These are phyloP conservation scores for Leucophenga maculata DNA, from an alignment of 2,888 invertebrate species.

Conservation along the genomic window DNA sequence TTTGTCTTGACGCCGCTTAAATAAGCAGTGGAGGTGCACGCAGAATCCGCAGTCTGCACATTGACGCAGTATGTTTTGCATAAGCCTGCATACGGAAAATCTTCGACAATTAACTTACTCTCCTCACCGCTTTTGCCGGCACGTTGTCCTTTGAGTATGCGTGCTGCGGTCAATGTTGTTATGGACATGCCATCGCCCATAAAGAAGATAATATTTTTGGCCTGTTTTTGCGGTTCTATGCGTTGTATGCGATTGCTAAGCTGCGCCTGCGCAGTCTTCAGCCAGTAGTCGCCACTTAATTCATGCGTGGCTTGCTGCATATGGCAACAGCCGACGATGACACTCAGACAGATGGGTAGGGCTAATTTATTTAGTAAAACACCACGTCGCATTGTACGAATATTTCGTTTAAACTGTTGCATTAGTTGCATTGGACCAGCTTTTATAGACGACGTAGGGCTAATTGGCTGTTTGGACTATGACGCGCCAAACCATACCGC, in stretches of 20 bases:
- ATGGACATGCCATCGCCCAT: slow-evolving; percentile 81
- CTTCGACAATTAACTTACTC: slow-evolving; percentile 76
- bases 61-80: slow-evolving; percentile 72
- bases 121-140: slow-evolving; percentile 76
- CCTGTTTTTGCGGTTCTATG: slow-evolving; percentile 30
- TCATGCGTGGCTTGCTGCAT: slow-evolving; percentile 42
- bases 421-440: too few relatives aligned
- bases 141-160: slow-evolving; percentile 79
- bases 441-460: too few relatives aligned
- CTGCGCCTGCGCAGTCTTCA: slow-evolving; percentile 52
- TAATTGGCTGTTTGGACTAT: too few relatives aligned
- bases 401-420: too few relatives aligned
- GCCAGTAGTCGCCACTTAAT: slow-evolving; percentile 45
- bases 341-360: too few relatives aligned
- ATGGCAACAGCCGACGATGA: slow-evolving; percentile 22
- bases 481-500: too few relatives aligned
- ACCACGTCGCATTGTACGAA: too few relatives aligned
- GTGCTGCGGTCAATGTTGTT: slow-evolving; percentile 78
- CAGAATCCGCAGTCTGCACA: slow-evolving; percentile 79
- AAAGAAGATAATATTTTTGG: slow-evolving; percentile 66
- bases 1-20: slow-evolving; percentile 80
- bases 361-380: too few relatives aligned
- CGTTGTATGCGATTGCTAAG: slow-evolving; percentile 42
- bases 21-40: slow-evolving; percentile 74
- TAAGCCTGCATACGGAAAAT: slow-evolving; percentile 77